Percentiles rank a stretch among this genome's conserved stretches.
Conservation (phyloP, 2,888 invertebrate genomes). For the Lysandra coridon region DNA sequence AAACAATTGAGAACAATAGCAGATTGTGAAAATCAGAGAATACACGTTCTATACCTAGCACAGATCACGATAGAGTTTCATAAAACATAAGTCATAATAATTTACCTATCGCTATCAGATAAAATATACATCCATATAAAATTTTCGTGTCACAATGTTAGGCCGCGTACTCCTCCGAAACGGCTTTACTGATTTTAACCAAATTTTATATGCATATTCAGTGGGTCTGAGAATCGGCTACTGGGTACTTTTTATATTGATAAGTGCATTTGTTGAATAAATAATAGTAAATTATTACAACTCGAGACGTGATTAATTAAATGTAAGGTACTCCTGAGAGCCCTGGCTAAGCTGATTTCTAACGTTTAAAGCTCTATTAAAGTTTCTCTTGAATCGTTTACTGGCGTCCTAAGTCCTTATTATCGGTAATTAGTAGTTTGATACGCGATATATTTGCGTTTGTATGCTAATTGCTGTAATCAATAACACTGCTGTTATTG, state of each 20-base stretch:
- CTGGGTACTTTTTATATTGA: no score
- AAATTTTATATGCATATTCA: no score
- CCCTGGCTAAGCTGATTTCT: background rate
- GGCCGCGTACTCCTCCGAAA: no score
- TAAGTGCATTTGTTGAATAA: no score
- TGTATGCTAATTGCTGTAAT: constrained; percentile 1
- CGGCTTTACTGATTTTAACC: no score
- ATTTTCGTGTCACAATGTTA: no score
- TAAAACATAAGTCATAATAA: no score
- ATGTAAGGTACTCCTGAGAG: background rate
- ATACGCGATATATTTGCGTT: background rate
- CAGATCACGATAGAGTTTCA: background rate
- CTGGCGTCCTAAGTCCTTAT: background rate
- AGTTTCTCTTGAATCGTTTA: background rate
- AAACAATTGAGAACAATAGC: constrained; percentile 24
- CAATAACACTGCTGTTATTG: constrained; percentile 4
- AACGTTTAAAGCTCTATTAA: background rate
- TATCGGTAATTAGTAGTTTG: background rate
- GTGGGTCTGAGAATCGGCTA: no score
- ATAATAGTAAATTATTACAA: no score
- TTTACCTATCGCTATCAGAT: no score
- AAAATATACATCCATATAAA: no score
- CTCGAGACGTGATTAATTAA: no score
- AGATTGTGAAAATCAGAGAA: background rate
- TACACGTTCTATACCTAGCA: background rate